Evolutionary conservation across 1,140 invertebrate genomes (phyloP).

Genomic region (Neodiprion lecontei): DNA sequence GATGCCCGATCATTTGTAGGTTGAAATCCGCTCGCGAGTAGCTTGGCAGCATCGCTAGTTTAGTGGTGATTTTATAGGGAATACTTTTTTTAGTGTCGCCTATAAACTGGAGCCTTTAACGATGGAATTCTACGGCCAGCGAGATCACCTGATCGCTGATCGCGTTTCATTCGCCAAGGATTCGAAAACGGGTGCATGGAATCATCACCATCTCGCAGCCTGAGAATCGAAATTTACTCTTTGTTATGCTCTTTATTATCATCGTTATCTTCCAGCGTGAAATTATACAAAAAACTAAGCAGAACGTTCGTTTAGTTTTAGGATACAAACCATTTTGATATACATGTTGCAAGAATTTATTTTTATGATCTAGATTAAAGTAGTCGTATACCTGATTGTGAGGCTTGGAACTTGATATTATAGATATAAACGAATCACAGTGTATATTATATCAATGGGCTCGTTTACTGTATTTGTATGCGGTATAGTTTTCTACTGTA

Average conservation of each 20-base stretch:
- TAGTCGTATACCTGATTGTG: too few species aligned
- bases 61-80: not conserved
- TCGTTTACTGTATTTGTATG: too few species aligned
- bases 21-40: slow-evolving; percentile 10
- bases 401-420: too few species aligned
- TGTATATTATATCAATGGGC: too few species aligned
- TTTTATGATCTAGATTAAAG: too few species aligned
- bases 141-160: slow-evolving; percentile 48
- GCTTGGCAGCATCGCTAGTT: not conserved
- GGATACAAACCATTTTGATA: too few species aligned
- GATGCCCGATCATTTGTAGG: slow-evolving; percentile 61
- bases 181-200: slow-evolving; percentile 30
- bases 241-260: not conserved
- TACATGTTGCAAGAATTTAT: slow-evolving; percentile 9
- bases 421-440: too few species aligned
- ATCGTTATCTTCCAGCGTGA: not conserved
- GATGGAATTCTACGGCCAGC: slow-evolving; percentile 54
- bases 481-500: too few species aligned
- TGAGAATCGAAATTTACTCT: slow-evolving; percentile 27
- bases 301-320: not conserved
- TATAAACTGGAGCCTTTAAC: slow-evolving; percentile 50
- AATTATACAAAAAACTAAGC: slow-evolving; percentile 12
- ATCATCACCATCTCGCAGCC: slow-evolving; percentile 34
- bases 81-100: slow-evolving; percentile 45
- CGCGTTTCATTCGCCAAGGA: slow-evolving; percentile 39